Base-by-base conservation (phyloP, 2,797 vertebrate species). In the Rhinichthys osculus region DNA sequence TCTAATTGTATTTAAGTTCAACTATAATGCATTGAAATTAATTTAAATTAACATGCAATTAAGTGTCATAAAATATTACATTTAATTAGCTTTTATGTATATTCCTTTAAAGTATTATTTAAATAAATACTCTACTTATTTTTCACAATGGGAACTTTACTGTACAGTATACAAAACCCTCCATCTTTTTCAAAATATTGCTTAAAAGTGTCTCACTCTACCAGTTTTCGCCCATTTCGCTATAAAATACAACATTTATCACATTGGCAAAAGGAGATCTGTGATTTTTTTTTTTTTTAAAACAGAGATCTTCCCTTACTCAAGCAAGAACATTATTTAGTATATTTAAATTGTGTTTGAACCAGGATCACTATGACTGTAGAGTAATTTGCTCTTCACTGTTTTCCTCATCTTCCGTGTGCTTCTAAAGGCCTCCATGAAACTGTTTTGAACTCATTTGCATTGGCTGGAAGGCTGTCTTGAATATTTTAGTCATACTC, bases 401-500 rank as follows among this genome's bases (percentile, higher is more conserved):
- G 47, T 70, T 86, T 80, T 42, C 57, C 47, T 72, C 71, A 90
- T 92, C 87, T 91, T 92, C 89, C 66, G 88, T 90, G 87, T 89
- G 64, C 85, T 87, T 91, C 87, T 78, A 87, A 88, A 90, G 86
- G 66, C 73, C 80, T 64, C 86, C 83, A 85, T 83, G 52, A 81
- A 86, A 86, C 72, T 76, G 54, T 81, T 83, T 57, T 74, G 78
- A 82, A 79, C 84, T 87, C 23, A 92, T 92, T 89, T 92, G 88
- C 91, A 93, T 90, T 64, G 47, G 85, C 90, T 89, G 86, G 47
- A 84, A 90, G 89, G 91, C 86, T 90, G 87, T 87, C 72, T 85
- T 82, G 90, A 90, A 93, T 91, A 92, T 92, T 87, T 92, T 90
- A 90, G 90, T 92, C 91, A 87, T 90, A 90, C 85, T 91, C 90